A percentile compares a stretch with the other conserved stretches of the same genome.
Evolutionary conservation across 2,113 vertebrate species (phyloP).

Genomic region (Echinops telfairi): DNA sequence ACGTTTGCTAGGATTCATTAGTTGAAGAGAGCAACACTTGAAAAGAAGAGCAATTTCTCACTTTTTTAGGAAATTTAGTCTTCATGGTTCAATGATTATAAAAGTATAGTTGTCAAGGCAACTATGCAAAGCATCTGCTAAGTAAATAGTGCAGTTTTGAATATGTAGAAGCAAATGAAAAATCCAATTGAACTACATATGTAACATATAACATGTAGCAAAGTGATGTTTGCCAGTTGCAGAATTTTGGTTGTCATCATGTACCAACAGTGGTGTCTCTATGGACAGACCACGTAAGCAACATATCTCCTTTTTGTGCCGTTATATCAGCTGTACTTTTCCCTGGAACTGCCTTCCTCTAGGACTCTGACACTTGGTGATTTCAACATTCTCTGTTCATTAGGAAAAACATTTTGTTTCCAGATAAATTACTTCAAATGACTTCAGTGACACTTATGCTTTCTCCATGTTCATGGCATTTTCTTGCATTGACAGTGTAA

Average conservation of each 20-base stretch:
- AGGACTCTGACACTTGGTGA: background rate
- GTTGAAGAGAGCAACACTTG: background rate
- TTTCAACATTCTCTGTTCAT: background rate
- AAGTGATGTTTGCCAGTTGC: background rate
- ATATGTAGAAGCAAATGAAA: background rate
- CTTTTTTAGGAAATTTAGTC: conserved; percentile 38
- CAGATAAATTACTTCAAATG: background rate
- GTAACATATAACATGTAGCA: background rate
- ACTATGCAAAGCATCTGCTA: conserved; percentile 34
- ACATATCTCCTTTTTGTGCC: background rate
- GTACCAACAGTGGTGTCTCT: background rate
- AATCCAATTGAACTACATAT: background rate
- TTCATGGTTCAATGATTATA: conserved; percentile 43
- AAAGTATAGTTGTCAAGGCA: conserved; percentile 55
- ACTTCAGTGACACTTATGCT: background rate
- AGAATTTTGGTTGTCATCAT: background rate
- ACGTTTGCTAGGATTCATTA: conserved; percentile 33
- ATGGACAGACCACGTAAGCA: background rate
- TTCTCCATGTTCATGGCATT: background rate
- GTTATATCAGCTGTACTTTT: background rate
- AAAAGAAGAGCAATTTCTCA: background rate
- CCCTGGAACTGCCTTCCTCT: background rate
- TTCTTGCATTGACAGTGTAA: background rate
- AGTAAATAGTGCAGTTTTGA: conserved; percentile 29
- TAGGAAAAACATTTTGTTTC: background rate